Evolutionary conservation across 2,888 invertebrate genomes (phyloP).

Genomic region (Agrotis exclamationis): DNA sequence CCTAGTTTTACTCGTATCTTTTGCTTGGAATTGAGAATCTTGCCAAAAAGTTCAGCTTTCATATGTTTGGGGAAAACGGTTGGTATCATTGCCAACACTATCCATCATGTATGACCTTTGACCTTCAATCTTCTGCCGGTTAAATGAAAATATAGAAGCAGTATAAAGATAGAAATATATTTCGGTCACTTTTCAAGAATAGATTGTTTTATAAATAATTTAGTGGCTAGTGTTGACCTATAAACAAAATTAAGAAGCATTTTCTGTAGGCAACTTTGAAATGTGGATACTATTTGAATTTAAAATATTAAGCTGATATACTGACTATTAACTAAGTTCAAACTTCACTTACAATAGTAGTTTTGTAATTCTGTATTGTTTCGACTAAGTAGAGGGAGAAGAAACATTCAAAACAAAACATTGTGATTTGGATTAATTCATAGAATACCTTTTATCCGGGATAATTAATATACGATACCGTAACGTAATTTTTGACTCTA

Average conservation of each 20-base stretch:
- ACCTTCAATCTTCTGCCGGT: conserved; percentile 36
- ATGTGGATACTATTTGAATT: neutral
- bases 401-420: too few relatives aligned
- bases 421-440: too few relatives aligned
- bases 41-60: conserved; percentile 52
- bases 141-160: neutral
- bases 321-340: too few relatives aligned
- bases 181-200: conserved; percentile 20
- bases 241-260: neutral
- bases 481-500: too few relatives aligned
- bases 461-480: too few relatives aligned
- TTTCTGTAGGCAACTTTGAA: neutral
- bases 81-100: conserved; percentile 48
- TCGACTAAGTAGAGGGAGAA: too few relatives aligned
- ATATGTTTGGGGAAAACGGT: conserved; percentile 38
- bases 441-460: too few relatives aligned
- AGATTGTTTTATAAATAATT: conserved; percentile 8
- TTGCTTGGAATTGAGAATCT: conserved; percentile 43
- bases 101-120: conserved; percentile 40
- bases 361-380: too few relatives aligned
- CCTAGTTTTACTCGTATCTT: conserved; percentile 58
- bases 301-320: neutral
- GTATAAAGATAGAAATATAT: neutral
- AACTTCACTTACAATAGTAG: too few relatives aligned
- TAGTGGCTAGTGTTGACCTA: neutral